Base-by-base conservation (phyloP, 2,888 invertebrate genomes). In the Platycheirus rosarum region DNA sequence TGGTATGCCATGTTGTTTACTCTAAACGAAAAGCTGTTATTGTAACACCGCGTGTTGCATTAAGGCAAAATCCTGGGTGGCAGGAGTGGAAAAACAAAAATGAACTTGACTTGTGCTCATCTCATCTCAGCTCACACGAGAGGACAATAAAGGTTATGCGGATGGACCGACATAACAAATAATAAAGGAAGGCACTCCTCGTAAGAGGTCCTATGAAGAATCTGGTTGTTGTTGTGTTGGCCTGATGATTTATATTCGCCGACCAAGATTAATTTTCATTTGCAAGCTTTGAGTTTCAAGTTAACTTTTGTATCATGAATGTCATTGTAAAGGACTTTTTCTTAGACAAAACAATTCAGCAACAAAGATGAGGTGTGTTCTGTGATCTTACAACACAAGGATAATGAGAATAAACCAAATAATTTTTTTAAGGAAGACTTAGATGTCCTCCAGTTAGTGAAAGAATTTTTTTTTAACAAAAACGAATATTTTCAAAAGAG, bases 81-180 rank as follows among this genome's bases (percentile, higher is more conserved):
- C 29, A 32, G 8, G 32, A 51, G 1, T 51, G 11, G 0, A 44
- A 29, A 29, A 16, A 26, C 13, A 32, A 18, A 53, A 18, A 53
- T 53, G 35, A 53, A 53, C 53, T 53, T 53, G 32, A 53, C 53
- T 35, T 35, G 32, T 35, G 32, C 7, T 32, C 35, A 8, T 11
- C n/a, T 53, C 18, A 35, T 53, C 35, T 53, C 16, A 32, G 13
- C 29, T 48, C 7, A 26, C 8, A 8, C 9, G 13, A 49, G 26
- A 51, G 16, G 53, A 35, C 18, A 53, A 53, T 35, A 35, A 35
- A 18, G 18, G 26, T 53, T 53, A 53, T 53, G 35, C 53, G 18
- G 35, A 53, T 53, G 18, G 53, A 32, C 35, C 18, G 5, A n/a
- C n/a, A n/a, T n/a, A n/a, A n/a, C n/a, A 2, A 23, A 35, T 8